Evolutionary conservation across 2,888 invertebrate species (phyloP).

Genomic region (Aphidius colemani): DNA sequence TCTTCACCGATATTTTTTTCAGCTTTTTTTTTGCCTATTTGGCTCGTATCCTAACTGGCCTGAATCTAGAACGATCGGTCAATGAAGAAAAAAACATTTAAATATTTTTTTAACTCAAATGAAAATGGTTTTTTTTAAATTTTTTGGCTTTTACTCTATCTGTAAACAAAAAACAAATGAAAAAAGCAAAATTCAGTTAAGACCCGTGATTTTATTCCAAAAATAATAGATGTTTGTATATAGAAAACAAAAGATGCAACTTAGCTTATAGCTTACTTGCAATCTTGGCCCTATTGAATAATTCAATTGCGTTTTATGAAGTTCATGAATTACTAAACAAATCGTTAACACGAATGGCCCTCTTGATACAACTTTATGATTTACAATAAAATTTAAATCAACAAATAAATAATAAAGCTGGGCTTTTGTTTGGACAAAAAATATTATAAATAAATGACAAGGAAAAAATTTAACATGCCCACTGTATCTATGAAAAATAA

Average conservation of each 20-base stretch:
- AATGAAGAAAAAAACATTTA: neutral
- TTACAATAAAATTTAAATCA: too few species aligned
- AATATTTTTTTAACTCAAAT: neutral
- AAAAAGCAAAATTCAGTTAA: too few species aligned
- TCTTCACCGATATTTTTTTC: slow-evolving; percentile 2
- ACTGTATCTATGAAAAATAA: too few species aligned
- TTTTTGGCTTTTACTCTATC: too few species aligned
- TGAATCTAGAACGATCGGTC: neutral
- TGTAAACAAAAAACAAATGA: too few species aligned
- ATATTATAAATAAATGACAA: too few species aligned
- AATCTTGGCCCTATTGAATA: slow-evolving; percentile 5
- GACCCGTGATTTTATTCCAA: neutral
- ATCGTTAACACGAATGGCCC: too few species aligned
- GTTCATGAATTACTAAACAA: slow-evolving; percentile 11
- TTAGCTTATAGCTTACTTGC: neutral
- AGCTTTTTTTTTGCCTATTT: neutral
- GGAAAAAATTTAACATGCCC: too few species aligned
- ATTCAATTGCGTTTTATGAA: slow-evolving; percentile 11
- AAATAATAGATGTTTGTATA: neutral
- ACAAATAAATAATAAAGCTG: too few species aligned
- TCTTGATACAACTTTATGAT: too few species aligned
- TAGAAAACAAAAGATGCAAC: neutral
- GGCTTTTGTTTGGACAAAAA: too few species aligned
- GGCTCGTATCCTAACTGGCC: slow-evolving; percentile 1
- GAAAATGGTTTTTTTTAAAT: too few species aligned